A percentile compares a stretch with the other conserved stretches of the same genome.
These are phyloP conservation scores for Dasyurus viverrinus DNA, from an alignment of 2,113 vertebrate species.

Conservation along the genomic window DNA sequence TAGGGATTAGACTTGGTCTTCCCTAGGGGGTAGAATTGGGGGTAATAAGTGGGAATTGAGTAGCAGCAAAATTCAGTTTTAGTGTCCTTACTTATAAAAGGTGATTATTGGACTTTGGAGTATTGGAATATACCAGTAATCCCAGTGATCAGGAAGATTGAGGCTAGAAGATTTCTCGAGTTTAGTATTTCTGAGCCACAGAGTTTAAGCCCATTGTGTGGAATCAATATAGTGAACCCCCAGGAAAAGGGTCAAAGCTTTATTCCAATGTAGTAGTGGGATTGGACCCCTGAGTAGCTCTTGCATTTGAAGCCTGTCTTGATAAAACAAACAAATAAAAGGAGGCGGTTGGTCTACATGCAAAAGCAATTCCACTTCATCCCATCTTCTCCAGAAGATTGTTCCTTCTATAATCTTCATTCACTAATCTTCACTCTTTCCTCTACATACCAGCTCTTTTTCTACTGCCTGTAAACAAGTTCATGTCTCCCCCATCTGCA, in stretches of 20 bases:
- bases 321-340: not conserved
- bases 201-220: not conserved
- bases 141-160: not conserved
- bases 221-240: not conserved
- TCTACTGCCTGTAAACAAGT: not conserved
- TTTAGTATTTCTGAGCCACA: not conserved
- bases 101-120: not conserved
- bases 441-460: not conserved
- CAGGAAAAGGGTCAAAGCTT: not conserved
- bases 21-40: not conserved
- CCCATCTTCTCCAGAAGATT: not conserved
- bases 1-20: not conserved
- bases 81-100: not conserved
- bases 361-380: not conserved
- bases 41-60: not conserved
- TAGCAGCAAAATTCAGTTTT: not conserved
- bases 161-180: not conserved
- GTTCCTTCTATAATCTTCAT: not conserved
- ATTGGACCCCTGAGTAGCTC: not conserved
- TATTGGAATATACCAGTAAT: not conserved
- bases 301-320: not conserved
- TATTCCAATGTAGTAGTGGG: not conserved
- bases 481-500: not conserved
- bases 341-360: not conserved
- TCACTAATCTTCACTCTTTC: not conserved